Evolutionary conservation across 2,113 vertebrate genomes (phyloP), one percentile per base, ranked within the genome.

Genomic region (Uria lomvia): DNA sequence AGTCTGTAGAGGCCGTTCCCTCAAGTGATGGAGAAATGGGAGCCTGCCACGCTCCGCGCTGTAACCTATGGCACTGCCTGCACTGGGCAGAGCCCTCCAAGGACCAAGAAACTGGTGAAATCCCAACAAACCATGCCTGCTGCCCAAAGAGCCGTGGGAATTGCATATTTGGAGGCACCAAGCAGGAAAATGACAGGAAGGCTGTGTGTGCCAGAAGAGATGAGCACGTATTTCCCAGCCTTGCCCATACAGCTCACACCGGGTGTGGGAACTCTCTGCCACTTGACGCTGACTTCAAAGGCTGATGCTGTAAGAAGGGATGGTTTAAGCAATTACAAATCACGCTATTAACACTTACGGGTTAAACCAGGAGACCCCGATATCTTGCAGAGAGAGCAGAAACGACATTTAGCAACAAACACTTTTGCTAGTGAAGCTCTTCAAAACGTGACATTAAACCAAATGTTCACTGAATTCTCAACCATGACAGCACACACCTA

Each of bases 11-110:
- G 50, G 45, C 24, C 3, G 2, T 15, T 80, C 53, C 53, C 32
- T 32, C 53, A 26, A 11, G 27, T 0, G 19, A 47, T 4, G 30
- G 55, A 47, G 74, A 40, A 91, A 53, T 38, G 63, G 8, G 45
- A 24, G 36, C 50, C 16, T 3, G 10, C 24, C 19, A 27, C 1
- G 1, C 45, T 10, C 36, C 0, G 1, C 0, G 0, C 45, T 30
- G 52, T 24, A 27, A 19, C n/a, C 6, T 0, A n/a, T 0, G 22
- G 56, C 55, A 34, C 45, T 9, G 26, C 2, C 45, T 9, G 26
- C 1, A 2, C 53, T 3, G 59, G 52, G 36, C 65, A 88, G 65
- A 70, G 56, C 43, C 2, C 0, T 19, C 17, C 26, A 7, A 22
- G 36, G 8, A 24, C 6, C 15, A 21, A 23, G 56, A 34, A 78